Percentiles rank a stretch among this genome's conserved stretches.
Evolutionary conservation across 2,888 invertebrate genomes (phyloP).

Genomic region (Bugulina stolonifera): DNA sequence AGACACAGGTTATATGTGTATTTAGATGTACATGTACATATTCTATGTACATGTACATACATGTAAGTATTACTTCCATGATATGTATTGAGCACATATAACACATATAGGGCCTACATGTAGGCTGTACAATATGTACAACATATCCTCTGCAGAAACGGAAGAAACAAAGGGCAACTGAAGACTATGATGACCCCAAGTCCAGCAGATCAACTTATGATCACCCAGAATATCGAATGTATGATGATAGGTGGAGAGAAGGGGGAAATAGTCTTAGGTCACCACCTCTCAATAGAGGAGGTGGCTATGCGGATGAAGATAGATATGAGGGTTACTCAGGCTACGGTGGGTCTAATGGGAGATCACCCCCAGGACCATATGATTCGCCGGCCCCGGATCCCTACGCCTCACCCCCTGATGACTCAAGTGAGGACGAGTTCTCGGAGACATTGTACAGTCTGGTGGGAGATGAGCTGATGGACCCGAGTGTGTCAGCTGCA

Average conservation of each 20-base stretch:
- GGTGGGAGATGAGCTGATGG: slow-evolving; percentile 40
- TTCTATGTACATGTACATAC: too few species aligned
- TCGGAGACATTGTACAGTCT: slow-evolving; percentile 33
- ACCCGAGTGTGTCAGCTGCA: slow-evolving; percentile 38
- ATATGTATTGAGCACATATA: too few species aligned
- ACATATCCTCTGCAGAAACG: neutral
- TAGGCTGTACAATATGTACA: too few species aligned
- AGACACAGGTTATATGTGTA: too few species aligned
- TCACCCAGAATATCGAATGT: neutral
- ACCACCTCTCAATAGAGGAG: neutral
- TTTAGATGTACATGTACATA: too few species aligned
- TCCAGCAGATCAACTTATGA: neutral
- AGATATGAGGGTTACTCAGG: neutral
- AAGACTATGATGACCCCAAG: neutral
- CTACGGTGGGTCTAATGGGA: neutral
- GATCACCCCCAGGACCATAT: neutral
- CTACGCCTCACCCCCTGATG: slow-evolving; percentile 25
- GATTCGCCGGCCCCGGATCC: slow-evolving; percentile 12
- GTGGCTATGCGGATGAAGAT: neutral
- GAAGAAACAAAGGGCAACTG: neutral
- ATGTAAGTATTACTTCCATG: too few species aligned
- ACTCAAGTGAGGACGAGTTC: slow-evolving; percentile 17
- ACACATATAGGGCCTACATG: too few species aligned
- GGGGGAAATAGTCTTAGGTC: neutral
- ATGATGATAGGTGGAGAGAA: slow-evolving; percentile 16